Evolutionary conservation across 2,888 invertebrate species (phyloP).

Genomic region (Macaria notata): DNA sequence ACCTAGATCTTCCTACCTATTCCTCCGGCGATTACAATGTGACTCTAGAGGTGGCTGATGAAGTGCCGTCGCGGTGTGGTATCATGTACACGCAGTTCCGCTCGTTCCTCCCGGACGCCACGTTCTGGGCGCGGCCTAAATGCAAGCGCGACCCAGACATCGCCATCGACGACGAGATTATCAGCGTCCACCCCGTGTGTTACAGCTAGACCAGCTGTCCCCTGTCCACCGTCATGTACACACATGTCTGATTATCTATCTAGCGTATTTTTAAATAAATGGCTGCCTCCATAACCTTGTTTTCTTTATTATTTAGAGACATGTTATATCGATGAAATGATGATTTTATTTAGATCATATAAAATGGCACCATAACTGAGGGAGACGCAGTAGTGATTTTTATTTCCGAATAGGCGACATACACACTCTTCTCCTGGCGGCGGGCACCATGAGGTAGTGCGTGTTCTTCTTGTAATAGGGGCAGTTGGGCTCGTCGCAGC

Average conservation of each 20-base stretch:
- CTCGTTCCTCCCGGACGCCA: constrained; percentile 4
- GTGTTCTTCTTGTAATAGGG: constrained; percentile 74
- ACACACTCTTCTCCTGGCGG: constrained; percentile 51
- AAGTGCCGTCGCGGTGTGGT: constrained; percentile 1
- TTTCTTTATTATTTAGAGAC: too few species aligned
- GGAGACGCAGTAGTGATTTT: constrained; percentile 4
- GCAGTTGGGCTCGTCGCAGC: constrained; percentile 73
- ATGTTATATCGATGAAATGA: too few species aligned
- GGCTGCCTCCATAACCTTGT: too few species aligned
- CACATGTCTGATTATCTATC: too few species aligned
- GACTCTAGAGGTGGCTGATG: background rate
- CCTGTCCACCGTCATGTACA: too few species aligned
- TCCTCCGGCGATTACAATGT: constrained; percentile 17
- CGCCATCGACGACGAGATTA: constrained; percentile 46
- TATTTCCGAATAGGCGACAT: constrained; percentile 53
- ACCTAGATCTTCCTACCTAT: constrained; percentile 2
- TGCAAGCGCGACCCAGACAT: constrained; percentile 63
- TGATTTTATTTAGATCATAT: too few species aligned
- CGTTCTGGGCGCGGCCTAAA: constrained; percentile 36
- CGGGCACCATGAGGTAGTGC: constrained; percentile 66
- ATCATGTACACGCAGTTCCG: constrained; percentile 2
- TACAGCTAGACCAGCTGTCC: too few species aligned
- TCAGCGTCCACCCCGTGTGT: constrained; percentile 38
- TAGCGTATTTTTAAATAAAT: too few species aligned
- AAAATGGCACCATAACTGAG: too few species aligned